These are phyloP conservation scores for Lycodopsis pacificus DNA, from an alignment of 2,797 vertebrate genomes.

Conservation along the genomic window DNA sequence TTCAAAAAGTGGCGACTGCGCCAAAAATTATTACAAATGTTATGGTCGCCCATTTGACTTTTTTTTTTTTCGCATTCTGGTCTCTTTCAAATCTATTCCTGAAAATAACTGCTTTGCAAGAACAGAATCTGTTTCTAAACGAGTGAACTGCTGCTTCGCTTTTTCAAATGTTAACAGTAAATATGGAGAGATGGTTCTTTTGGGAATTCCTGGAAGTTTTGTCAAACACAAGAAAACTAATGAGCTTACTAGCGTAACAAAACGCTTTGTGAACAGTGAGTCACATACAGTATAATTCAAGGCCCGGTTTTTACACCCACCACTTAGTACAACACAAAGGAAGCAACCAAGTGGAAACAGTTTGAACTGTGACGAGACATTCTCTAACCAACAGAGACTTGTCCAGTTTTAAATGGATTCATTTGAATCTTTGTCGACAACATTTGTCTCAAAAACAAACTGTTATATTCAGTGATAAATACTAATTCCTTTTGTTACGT, in stretches of 20 bases:
- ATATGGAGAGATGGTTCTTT: constrained; percentile 11
- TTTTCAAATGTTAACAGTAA: constrained; percentile 21
- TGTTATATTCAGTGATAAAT: not conserved
- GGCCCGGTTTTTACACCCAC: constrained; percentile 7
- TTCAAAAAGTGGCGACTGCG: constrained; percentile 4
- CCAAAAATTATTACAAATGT: not conserved
- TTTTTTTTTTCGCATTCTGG: not conserved
- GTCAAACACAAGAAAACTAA: constrained; percentile 23
- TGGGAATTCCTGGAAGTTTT: constrained; percentile 7
- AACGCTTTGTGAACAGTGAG: constrained; percentile 15
- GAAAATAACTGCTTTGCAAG: not conserved
- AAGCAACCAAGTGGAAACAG: constrained; percentile 13
- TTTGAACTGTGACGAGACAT: constrained; percentile 3
- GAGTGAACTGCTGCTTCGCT: not conserved
- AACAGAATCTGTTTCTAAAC: not conserved
- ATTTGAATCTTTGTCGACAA: not conserved
- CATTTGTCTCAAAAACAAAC: not conserved
- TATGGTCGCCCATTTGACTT: not conserved
- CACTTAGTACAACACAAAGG: constrained; percentile 15
- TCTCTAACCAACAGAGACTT: not conserved
- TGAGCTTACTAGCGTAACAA: constrained; percentile 21
- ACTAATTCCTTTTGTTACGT: not conserved
- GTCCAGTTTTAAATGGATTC: constrained; percentile 1
- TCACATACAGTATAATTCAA: constrained; percentile 27
- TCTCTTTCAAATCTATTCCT: constrained; percentile 1